Evolutionary conservation across 2,797 vertebrate species (phyloP).

Genomic region (Sebastes aleutianus): DNA sequence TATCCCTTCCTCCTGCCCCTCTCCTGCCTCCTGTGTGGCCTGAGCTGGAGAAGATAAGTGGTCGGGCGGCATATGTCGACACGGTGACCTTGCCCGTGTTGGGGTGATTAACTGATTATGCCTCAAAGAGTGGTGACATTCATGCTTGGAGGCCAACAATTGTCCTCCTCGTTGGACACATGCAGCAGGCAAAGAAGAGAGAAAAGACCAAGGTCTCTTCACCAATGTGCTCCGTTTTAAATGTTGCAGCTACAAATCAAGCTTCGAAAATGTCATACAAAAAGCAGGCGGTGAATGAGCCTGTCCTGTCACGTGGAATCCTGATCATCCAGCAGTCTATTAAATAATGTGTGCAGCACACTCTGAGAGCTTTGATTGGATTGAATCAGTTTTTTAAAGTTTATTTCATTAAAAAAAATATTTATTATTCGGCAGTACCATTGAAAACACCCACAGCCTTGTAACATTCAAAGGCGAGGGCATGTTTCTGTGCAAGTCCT

Average conservation of each 20-base stretch:
- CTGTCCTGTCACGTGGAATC: not conserved
- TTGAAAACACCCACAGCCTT: constrained; percentile 32
- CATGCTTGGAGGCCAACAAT: constrained; percentile 10
- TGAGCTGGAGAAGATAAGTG: constrained; percentile 42
- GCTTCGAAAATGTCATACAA: not conserved
- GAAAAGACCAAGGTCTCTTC: not conserved
- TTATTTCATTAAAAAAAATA: not conserved
- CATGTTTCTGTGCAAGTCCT: constrained; percentile 25
- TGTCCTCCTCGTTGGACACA: not conserved
- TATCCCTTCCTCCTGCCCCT: not conserved
- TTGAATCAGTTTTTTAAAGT: not conserved
- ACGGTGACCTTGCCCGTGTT: constrained; percentile 37
- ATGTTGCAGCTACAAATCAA: not conserved
- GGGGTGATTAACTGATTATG: constrained; percentile 54
- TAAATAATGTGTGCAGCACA: not conserved
- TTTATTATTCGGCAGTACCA: not conserved
- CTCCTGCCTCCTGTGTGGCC: constrained; percentile 30
- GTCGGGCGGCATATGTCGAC: constrained; percentile 6
- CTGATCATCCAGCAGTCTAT: not conserved
- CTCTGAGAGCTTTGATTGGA: not conserved
- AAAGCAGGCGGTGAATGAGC: not conserved
- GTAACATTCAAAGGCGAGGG: constrained; percentile 9
- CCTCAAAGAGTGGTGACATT: constrained; percentile 47
- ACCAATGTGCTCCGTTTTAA: not conserved
- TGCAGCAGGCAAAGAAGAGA: constrained; percentile 12